Evolutionary conservation across 1,140 invertebrate species (phyloP).

Genomic region (Pachypsylla venusta): DNA sequence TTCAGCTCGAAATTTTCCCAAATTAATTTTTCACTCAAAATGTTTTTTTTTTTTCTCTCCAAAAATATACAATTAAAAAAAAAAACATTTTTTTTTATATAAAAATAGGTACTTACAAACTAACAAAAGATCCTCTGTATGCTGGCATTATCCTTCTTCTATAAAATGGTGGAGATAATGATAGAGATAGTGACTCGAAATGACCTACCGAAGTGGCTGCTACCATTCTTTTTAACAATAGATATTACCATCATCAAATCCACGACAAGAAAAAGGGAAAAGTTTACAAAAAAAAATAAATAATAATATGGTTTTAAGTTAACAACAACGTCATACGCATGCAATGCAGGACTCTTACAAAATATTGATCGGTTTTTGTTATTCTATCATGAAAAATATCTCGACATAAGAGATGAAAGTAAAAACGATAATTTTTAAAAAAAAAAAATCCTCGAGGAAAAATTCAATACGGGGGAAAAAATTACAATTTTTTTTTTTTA

Average conservation of each 20-base stretch:
- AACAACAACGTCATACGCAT: not conserved
- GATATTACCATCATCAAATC: slow-evolving; percentile 7
- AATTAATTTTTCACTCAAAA: too few relatives aligned
- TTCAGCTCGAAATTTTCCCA: too few relatives aligned
- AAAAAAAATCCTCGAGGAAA: too few relatives aligned
- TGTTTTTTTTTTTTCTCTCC: too few relatives aligned
- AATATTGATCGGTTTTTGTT: slow-evolving; percentile 4
- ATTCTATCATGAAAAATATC: too few relatives aligned
- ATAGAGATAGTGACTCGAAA: slow-evolving; percentile 31
- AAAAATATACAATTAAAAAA: too few relatives aligned
- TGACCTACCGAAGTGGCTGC: not conserved
- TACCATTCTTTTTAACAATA: not conserved
- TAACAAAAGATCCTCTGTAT: slow-evolving; percentile 32
- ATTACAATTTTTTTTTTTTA: too few relatives aligned
- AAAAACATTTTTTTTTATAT: not conserved
- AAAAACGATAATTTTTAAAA: too few relatives aligned
- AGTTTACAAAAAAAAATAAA: slow-evolving; percentile 5
- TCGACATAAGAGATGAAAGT: too few relatives aligned
- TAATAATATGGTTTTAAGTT: too few relatives aligned
- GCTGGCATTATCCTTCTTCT: slow-evolving; percentile 33
- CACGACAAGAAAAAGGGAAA: too few relatives aligned
- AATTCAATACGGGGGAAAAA: too few relatives aligned
- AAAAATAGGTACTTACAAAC: slow-evolving; percentile 28
- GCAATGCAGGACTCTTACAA: not conserved
- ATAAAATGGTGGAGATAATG: slow-evolving; percentile 33